Base-by-base conservation (phyloP, 2,797 vertebrate genomes). In the Fringilla coelebs region DNA sequence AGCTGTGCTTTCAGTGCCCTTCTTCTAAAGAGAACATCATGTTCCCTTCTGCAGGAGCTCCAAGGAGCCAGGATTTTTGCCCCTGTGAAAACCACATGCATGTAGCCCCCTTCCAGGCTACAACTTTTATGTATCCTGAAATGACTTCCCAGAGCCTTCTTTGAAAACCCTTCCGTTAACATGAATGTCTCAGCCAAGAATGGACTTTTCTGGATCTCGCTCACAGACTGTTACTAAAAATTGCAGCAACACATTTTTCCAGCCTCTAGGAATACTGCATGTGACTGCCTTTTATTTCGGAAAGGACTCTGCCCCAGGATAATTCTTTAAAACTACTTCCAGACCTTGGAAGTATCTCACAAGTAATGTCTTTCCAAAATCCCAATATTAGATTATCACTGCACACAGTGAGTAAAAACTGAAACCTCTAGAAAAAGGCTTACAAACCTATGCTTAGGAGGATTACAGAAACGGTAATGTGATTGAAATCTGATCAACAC, bases 81-180 rank as follows among this genome's bases (percentile, higher is more conserved):
- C 80, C 89, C 91, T 78, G 76, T 72, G 85, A 21, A 88, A 93
- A 83, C 85, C 88, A 86, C 89, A 93, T 34, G 46, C 74, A 22
- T 77, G 76, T 15, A 95, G 89, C 52, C 76, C 75, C 72, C 57
- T 89, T 88, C 70, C 62, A 89, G 82, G 57, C 89, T 88, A 63
- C 54, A 67, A 58, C 58, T 83, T 83, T 24, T 46, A 61, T 18
- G 76, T 86, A 90, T 93, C 96, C 96, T 83, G 83, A 96, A 84
- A 94, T 88, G 90, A 94, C 90, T 91, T 96, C 74, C 82, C 73
- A 72, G 76, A 70, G 79, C 0, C 0, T 81, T 93, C 88, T 82
- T 65, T 94, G 73, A 78, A 88, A 94, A 83, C 13, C 73, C 73
- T 72, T 74, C 61, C 29, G 18, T 61, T 88, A 81, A 88, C 76